Evolutionary conservation across 2,888 invertebrate species (phyloP).

Genomic region (Cynaeus angustus): DNA sequence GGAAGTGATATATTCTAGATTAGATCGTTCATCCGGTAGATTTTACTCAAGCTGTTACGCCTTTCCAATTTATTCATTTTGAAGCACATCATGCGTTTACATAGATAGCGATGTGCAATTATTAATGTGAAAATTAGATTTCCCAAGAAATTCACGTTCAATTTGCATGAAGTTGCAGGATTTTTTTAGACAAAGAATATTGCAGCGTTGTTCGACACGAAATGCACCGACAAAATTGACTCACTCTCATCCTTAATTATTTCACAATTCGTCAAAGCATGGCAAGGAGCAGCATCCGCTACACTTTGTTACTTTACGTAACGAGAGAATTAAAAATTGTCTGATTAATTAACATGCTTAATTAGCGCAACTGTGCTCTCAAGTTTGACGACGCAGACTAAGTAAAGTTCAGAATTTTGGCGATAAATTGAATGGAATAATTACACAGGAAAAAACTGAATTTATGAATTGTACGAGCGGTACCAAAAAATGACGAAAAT

Average conservation of each 20-base stretch:
- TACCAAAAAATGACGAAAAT: conserved; percentile 16
- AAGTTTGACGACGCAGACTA: conserved; percentile 31
- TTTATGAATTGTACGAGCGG: not conserved
- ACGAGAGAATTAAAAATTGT: conserved; percentile 22
- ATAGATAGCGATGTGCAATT: conserved; percentile 13
- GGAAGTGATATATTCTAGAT: conserved; percentile 37
- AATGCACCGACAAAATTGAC: conserved; percentile 12
- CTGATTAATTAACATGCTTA: conserved; percentile 28
- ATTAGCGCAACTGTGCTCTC: conserved; percentile 24
- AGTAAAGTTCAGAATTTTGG: not conserved
- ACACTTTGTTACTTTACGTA: conserved; percentile 35
- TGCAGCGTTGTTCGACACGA: conserved; percentile 4
- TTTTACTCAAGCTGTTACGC: conserved; percentile 32
- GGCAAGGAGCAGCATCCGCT: conserved; percentile 38
- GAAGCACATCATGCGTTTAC: conserved; percentile 34
- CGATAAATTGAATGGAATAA: not conserved
- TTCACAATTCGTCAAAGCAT: conserved; percentile 35
- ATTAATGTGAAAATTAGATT: conserved; percentile 18
- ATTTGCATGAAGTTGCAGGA: conserved; percentile 25
- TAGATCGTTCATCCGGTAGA: conserved; percentile 42
- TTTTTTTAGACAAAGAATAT: conserved; percentile 25
- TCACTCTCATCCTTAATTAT: conserved; percentile 17
- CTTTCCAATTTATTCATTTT: conserved; percentile 44
- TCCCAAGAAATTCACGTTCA: conserved; percentile 16
- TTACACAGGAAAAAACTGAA: conserved; percentile 4